Evolutionary conservation across 1,140 invertebrate species (phyloP), one percentile per base, ranked within the genome.

Genomic region (Colletes gigas): DNA sequence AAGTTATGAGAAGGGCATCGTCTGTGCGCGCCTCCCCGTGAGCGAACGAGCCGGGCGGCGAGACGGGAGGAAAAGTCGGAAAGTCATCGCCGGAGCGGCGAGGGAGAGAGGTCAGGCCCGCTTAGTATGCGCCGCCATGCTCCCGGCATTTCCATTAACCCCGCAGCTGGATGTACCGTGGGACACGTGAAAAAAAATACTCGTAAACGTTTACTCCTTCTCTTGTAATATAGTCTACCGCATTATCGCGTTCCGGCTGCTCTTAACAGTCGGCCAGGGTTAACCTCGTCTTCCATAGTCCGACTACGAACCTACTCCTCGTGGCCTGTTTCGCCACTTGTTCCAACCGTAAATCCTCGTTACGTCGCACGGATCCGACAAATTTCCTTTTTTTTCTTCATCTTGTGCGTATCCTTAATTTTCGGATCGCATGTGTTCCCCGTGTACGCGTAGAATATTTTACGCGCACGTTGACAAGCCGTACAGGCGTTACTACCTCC

Each of bases 11-110:
- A 74, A 76, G 71, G 39, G 63, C 54, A 83, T 71, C 59, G 77
- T 65, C 39, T 19, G n/a, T 30, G 44, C 19, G 3, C 47, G 14
- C 19, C n/a, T 19, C 47, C 8, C 15, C 12, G 21, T 47, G 44
- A 47, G 44, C 44, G 44, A 47, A 9, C 44, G 44, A 47, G 44
- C 44, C 44, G 44, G 9, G 54, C 54, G 54, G 0, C 4, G 14
- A n/a, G 65, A 30, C 55, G 52, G 67, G 63, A 59, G 83, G 65
- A 80, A 83, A 86, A 85, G 76, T 76, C 84, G 76, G 78, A 73
- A 80, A 84, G 82, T 76, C 70, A 74, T 82, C 57, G 60, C 30
- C 30, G 30, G 2, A 30, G 30, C 63, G 30, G 71, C 47, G 44
- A 57, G 30, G 17, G n/a, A 15, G 30, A 55, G 60, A 63, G 80